phyloP scores from a whole-genome alignment of 2,888 invertebrate species.

The Ormyrus pomaceus region DNA sequence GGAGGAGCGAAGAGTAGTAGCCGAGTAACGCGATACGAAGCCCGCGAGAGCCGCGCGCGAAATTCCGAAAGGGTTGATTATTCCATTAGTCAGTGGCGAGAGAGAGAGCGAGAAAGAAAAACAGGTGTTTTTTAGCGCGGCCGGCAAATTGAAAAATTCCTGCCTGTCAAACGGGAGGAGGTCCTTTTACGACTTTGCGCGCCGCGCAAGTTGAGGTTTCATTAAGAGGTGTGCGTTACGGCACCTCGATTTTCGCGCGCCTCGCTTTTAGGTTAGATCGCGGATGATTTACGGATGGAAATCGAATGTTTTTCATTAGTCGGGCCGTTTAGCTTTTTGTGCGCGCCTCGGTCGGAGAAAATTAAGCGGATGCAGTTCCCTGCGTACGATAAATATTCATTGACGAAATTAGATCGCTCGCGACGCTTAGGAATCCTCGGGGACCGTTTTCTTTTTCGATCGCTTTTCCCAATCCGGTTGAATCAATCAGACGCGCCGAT shows the following conservation, averaged over 20 bases:
- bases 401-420: too few relatives aligned
- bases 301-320: slow-evolving; percentile 27
- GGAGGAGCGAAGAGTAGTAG: too few relatives aligned
- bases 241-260: slow-evolving; percentile 15
- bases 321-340: background rate
- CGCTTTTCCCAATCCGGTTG: too few relatives aligned
- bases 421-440: too few relatives aligned
- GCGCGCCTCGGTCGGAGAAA: background rate
- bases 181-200: slow-evolving; percentile 32
- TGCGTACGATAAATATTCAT: too few relatives aligned
- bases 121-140: slow-evolving; percentile 24
- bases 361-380: too few relatives aligned
- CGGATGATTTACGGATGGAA: slow-evolving; percentile 14
- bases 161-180: slow-evolving; percentile 33
- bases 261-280: background rate
- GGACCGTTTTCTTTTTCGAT: too few relatives aligned
- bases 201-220: slow-evolving; percentile 19
- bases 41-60: slow-evolving; percentile 48
- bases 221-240: slow-evolving; percentile 33
- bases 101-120: slow-evolving; percentile 7
- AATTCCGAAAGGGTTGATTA: slow-evolving; percentile 46
- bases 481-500: too few relatives aligned
- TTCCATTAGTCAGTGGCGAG: slow-evolving; percentile 34
- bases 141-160: slow-evolving; percentile 49
- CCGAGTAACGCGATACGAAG: slow-evolving; percentile 40